These are phyloP conservation scores for Drosophila nikananu DNA, from an alignment of 1,140 invertebrate genomes.

Conservation along the genomic window DNA sequence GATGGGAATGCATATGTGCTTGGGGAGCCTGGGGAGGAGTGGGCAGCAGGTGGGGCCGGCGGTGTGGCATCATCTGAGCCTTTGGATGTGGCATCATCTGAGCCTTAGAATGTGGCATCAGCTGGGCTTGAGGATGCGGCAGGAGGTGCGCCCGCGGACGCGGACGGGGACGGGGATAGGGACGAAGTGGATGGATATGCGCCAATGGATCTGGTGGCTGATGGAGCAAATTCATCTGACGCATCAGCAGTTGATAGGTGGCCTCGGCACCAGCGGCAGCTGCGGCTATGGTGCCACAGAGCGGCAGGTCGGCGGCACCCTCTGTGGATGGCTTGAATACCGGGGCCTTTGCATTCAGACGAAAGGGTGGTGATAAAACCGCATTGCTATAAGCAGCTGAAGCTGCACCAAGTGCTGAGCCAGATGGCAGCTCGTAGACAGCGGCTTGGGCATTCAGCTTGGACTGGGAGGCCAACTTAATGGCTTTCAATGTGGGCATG, in stretches of 20 bases:
- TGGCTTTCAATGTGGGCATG: constrained; percentile 8
- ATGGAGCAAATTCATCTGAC: background rate
- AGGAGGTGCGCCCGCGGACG: background rate
- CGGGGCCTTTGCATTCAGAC: constrained; percentile 53
- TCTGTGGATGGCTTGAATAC: constrained; percentile 36
- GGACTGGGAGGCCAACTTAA: constrained; percentile 20
- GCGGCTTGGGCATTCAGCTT: constrained; percentile 28
- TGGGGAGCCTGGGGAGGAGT: background rate
- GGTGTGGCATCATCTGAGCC: background rate
- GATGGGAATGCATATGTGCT: too few relatives aligned
- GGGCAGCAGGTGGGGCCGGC: background rate
- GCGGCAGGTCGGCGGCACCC: background rate
- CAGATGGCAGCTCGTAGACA: constrained; percentile 7
- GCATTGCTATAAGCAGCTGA: background rate
- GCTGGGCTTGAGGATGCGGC: background rate
- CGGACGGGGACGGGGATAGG: background rate
- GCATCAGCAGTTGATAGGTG: constrained; percentile 3
- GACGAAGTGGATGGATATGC: background rate
- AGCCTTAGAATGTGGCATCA: background rate
- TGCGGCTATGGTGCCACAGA: background rate
- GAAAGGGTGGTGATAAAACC: background rate
- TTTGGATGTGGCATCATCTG: too few relatives aligned
- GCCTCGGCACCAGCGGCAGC: background rate
- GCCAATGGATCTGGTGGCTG: background rate
- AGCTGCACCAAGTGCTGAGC: background rate